Conservation (phyloP, 2,797 vertebrate species). For the Ciconia nigra region DNA sequence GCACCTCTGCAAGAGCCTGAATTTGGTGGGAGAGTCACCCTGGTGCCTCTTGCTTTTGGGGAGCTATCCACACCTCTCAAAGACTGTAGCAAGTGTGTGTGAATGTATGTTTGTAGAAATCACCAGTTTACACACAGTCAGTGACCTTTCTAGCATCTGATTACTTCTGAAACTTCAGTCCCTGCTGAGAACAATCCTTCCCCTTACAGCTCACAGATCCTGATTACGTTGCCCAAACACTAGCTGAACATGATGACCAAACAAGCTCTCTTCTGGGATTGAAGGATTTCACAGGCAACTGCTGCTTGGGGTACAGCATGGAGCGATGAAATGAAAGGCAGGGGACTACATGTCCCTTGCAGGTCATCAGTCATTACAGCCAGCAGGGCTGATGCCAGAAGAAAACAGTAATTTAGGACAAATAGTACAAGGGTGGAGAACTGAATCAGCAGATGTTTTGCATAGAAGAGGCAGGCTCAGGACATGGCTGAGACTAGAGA, state of each 20-base stretch:
- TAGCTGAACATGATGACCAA: not conserved
- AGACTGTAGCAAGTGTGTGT: not conserved
- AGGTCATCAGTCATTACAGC: not conserved
- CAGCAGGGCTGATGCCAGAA: not conserved
- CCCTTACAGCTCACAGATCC: not conserved
- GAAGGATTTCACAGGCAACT: not conserved
- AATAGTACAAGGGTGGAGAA: not conserved
- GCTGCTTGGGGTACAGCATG: not conserved
- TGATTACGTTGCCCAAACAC: rapidly evolving
- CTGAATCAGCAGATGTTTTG: not conserved
- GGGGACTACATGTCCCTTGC: not conserved
- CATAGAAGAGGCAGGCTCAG: not conserved
- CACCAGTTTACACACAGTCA: not conserved
- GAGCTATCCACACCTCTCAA: not conserved
- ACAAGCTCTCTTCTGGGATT: not conserved
- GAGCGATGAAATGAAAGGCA: not conserved
- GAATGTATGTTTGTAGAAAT: not conserved
- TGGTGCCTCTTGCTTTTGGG: not conserved
- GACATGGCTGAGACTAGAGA: not conserved
- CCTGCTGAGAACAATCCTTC: not conserved
- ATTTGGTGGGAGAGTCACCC: not conserved
- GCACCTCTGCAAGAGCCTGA: not conserved
- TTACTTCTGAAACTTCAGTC: not conserved
- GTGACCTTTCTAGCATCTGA: rapidly evolving
- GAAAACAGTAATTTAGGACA: not conserved